Percentiles rank a stretch among this genome's conserved stretches.
Conservation (phyloP, 2,113 vertebrate species). For the Microcebus murinus region DNA sequence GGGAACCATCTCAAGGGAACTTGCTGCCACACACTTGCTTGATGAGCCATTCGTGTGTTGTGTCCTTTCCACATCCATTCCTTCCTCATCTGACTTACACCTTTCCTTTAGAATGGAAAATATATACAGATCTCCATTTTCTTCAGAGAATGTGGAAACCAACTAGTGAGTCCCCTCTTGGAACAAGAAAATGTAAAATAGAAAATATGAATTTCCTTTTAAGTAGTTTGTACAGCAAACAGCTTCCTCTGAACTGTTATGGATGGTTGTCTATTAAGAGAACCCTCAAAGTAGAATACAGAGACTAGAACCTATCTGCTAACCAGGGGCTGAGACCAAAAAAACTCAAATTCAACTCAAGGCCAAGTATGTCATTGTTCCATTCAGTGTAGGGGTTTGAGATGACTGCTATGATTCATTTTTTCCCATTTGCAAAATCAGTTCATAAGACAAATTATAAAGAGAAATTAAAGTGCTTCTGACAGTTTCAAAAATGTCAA, state of each 20-base stretch:
- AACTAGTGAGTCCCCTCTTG: background rate
- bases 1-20: background rate
- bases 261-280: background rate
- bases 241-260: background rate
- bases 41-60: background rate
- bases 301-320: background rate
- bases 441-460: background rate
- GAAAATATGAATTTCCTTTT: background rate
- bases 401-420: background rate
- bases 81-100: background rate
- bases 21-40: rapidly evolving
- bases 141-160: background rate
- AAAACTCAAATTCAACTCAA: background rate
- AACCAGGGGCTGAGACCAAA: background rate
- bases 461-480: background rate
- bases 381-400: background rate
- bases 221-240: background rate
- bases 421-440: background rate
- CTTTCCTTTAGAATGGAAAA: background rate
- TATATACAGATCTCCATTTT: background rate
- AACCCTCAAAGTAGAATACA: background rate
- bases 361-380: background rate
- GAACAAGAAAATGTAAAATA: background rate
- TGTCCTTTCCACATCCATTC: background rate
- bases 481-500: background rate